Evolutionary conservation across 2,113 vertebrate genomes (phyloP), one percentile per base, ranked within the genome.

Genomic region (Oenanthe melanoleuca): DNA sequence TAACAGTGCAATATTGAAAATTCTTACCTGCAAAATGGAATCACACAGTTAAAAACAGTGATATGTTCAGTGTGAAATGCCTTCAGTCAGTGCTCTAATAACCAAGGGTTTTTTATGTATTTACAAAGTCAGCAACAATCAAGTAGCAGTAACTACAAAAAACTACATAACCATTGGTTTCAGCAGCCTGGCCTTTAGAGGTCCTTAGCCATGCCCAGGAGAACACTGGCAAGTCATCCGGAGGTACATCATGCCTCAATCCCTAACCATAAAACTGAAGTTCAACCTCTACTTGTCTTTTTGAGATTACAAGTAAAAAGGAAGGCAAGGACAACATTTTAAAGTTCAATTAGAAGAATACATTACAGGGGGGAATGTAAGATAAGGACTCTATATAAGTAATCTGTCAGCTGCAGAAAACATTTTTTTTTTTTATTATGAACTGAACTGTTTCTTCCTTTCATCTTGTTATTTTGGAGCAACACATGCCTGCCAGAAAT

Each of bases 91-190:
- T 49, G n/a, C 17, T 72, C 34, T 60, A 72, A 37, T 26, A 71
- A 79, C 9, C 7, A 53, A 22, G 24, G 5, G 3, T 0, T 1
- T 44, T 77, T 80, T 23, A 57, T 2, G 4, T 34, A 70, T 40
- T 25, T 44, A 83, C 14, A 14, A 88, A 80, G 20, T 47, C 17
- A 60, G 26, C 29, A 77, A 69, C 14, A 45, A 42, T 45, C 40
- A 88, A 78, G 50, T 12, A 78, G 31, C 26, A 86, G 33, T 2
- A 71, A 28, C 47, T 49, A 82, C 23, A 72, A 24, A 23, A 17
- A 88, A 49, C 18, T 21, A 66, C 14, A 13, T 11, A 60, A 45
- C 7, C 26, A 55, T 9, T 0, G 0, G 52, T 61, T 64, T 59
- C 26, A 60, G 18, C 28, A 61, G 28, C 25, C 61, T 57, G n/a